These are phyloP conservation scores for Microtus montanus DNA, from an alignment of 2,113 vertebrate genomes.

Conservation along the genomic window DNA sequence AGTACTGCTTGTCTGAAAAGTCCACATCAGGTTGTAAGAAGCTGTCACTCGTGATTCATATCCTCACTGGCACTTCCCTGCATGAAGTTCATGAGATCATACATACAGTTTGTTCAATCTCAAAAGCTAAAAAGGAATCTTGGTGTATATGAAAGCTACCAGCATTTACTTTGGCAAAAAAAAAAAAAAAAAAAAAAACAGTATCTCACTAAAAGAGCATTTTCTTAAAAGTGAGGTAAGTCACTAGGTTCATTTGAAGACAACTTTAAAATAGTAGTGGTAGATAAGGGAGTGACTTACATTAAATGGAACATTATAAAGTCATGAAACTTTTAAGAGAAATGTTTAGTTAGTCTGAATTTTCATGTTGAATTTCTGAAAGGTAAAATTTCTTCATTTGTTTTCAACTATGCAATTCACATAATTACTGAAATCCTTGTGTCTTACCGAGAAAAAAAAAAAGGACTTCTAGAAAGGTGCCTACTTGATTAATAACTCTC, in stretches of 20 bases:
- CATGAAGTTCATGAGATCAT: conserved; percentile 57
- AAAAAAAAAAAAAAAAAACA: not conserved
- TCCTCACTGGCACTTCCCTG: not conserved
- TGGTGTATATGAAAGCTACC: conserved; percentile 25
- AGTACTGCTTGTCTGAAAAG: not conserved
- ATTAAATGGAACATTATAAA: not conserved
- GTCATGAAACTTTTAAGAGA: not conserved
- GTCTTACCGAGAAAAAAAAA: not conserved
- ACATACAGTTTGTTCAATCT: conserved; percentile 49
- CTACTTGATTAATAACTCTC: not conserved
- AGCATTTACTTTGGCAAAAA: conserved; percentile 8
- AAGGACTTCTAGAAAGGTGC: not conserved
- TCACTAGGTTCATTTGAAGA: not conserved
- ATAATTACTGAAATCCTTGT: not conserved
- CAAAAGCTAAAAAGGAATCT: conserved; percentile 52
- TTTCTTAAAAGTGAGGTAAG: conserved; percentile 51
- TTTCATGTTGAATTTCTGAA: conserved; percentile 4
- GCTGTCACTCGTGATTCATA: not conserved
- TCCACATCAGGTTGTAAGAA: not conserved
- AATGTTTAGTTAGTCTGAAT: not conserved
- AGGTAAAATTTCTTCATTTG: not conserved
- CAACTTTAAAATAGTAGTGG: conserved; percentile 42
- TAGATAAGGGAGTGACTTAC: not conserved
- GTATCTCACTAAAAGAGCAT: conserved; percentile 35
- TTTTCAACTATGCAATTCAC: conserved; percentile 28